Evolutionary conservation across 2,113 vertebrate genomes (phyloP).

Genomic region (Mohoua ochrocephala): DNA sequence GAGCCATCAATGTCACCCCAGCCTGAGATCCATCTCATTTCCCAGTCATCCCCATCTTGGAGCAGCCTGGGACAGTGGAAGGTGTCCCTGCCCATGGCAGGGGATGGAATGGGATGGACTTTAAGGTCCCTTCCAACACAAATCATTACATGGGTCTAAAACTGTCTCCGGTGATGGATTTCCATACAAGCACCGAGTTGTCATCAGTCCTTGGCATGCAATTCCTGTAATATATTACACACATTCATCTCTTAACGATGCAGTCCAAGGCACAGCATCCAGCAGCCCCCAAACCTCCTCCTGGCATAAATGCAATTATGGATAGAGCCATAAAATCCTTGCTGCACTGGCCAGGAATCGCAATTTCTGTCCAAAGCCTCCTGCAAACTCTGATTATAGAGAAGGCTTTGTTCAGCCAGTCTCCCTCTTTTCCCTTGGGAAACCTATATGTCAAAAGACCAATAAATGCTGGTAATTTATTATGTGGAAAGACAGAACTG

Average conservation of each 20-base stretch:
- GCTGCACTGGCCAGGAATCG: neutral
- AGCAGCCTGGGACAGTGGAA: neutral
- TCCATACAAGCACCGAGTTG: neutral
- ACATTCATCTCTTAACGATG: neutral
- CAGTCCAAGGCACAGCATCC: neutral
- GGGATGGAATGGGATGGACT: neutral
- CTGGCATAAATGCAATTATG: neutral
- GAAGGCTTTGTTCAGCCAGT: conserved; percentile 14
- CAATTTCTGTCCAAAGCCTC: neutral
- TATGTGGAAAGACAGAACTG: neutral
- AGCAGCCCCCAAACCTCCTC: neutral
- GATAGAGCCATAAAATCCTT: neutral
- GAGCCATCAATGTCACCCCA: neutral
- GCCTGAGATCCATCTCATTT: neutral
- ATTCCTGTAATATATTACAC: neutral
- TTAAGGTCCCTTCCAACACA: neutral
- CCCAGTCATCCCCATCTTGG: neutral
- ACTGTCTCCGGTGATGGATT: neutral
- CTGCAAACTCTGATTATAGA: neutral
- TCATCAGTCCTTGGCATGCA: neutral
- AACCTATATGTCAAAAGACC: neutral
- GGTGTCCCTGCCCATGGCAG: neutral
- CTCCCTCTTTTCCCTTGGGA: neutral
- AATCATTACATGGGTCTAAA: neutral
- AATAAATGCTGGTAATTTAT: conserved; percentile 29